Evolutionary conservation across 2,888 invertebrate species (phyloP).

Genomic region (Andrena bicolor): DNA sequence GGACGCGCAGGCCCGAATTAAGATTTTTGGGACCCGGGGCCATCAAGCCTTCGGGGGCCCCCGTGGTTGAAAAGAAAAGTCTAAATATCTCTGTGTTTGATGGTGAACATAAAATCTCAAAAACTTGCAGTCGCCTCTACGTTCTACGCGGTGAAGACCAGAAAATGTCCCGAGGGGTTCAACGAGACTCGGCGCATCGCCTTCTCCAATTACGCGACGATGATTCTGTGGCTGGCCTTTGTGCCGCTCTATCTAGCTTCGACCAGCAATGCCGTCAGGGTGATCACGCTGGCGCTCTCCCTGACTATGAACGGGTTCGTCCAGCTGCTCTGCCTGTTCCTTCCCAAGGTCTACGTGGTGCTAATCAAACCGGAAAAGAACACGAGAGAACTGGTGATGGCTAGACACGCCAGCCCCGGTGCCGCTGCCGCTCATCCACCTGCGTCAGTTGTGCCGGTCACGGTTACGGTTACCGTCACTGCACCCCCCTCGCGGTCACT

Average conservation of each 20-base stretch:
- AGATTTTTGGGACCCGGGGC: too few relatives aligned
- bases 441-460: slow-evolving; percentile 57
- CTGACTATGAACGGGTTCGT: slow-evolving; percentile 86
- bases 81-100: too few relatives aligned
- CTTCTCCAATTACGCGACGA: slow-evolving; percentile 87
- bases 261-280: slow-evolving; percentile 85
- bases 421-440: slow-evolving; percentile 75
- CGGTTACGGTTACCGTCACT: not conserved
- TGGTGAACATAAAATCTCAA: too few relatives aligned
- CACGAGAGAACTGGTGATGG: slow-evolving; percentile 87
- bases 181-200: slow-evolving; percentile 87
- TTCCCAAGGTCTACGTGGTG: slow-evolving; percentile 87
- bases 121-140: slow-evolving; percentile 84
- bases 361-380: slow-evolving; percentile 87
- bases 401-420: slow-evolving; percentile 74
- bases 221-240: slow-evolving; percentile 87
- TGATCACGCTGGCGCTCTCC: slow-evolving; percentile 86
- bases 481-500: not conserved
- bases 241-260: slow-evolving; percentile 86
- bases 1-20: too few relatives aligned
- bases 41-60: too few relatives aligned
- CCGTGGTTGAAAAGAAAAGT: too few relatives aligned
- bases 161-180: slow-evolving; percentile 87
- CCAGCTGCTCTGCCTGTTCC: slow-evolving; percentile 86
- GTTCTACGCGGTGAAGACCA: slow-evolving; percentile 86